Base-by-base conservation (phyloP, 1,140 invertebrate genomes). In the Schmidtea mediterranea region DNA sequence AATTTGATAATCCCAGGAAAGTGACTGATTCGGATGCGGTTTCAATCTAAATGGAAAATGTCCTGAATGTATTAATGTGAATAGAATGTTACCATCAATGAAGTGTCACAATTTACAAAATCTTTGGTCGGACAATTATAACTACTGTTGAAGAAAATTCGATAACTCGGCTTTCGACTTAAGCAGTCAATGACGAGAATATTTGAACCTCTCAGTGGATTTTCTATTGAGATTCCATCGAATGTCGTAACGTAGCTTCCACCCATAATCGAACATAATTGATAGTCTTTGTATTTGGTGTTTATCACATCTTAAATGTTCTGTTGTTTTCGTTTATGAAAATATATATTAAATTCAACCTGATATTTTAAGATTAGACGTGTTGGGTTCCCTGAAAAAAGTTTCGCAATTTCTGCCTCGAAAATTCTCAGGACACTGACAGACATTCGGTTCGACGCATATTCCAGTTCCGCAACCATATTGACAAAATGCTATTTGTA, bases 401-500 rank as follows among this genome's bases (percentile, higher is more conserved):
- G 26, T 32, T 32, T 32, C 26, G 57, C 80, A 84, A 41, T 74
- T 68, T 0, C 73, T 71, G 15, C 80, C 80, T 22, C 70, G 70
- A 59, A 72, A 81, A 55, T 75, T 74, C 18, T 73, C 69, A 0
- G 74, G 67, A 55, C 80, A 84, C 9, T 74, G 59, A 55, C 79
- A 82, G 1, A 70, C 61, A 59, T 77, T 74, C 0, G 76, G 75
- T 1, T 66, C 67, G 1, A 75, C 56, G 56, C 80, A 83, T 12
- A 77, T 75, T 0, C 80, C 80, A 45, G 72, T 75, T 19, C 69
- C 67, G 55, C 76, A 79, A 1, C 65, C 57, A 52, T 77, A 58
- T 51, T 72, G 74, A 0, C 74, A 65, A 10, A 6, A 32, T 32
- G 26, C 26, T 32, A 32, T n/a, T n/a, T n/a, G n/a, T n/a, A n/a